A percentile compares a stretch with the other conserved stretches of the same genome.
phyloP scores from a whole-genome alignment of 2,797 vertebrate species.

The Phoxinus dragarum region DNA sequence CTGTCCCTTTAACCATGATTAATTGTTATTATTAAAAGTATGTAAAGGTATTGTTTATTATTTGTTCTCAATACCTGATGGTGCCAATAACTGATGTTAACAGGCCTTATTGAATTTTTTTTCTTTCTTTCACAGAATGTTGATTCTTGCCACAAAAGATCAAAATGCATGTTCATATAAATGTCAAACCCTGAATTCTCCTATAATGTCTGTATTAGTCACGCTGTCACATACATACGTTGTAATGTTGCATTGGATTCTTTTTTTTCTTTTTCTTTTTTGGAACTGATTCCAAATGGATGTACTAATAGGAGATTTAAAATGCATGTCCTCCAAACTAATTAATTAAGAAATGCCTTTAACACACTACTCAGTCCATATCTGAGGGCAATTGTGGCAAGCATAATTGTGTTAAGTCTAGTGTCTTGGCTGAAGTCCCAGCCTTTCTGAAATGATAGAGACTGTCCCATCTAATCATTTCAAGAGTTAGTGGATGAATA shows the following conservation, averaged over 20 bases:
- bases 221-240: neutral
- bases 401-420: conserved; percentile 70
- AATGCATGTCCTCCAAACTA: conserved; percentile 65
- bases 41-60: neutral
- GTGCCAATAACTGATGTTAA: neutral
- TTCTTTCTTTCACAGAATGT: neutral
- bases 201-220: neutral
- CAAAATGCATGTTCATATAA: neutral
- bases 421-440: conserved; percentile 70
- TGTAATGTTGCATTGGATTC: conserved; percentile 38
- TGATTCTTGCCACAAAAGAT: neutral
- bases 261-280: conserved; percentile 51
- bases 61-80: neutral
- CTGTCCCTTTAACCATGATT: neutral
- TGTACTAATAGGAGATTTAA: conserved; percentile 48
- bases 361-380: conserved; percentile 53
- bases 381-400: conserved; percentile 60
- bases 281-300: conserved; percentile 31
- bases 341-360: conserved; percentile 71
- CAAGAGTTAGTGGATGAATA: conserved; percentile 62
- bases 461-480: conserved; percentile 69
- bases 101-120: neutral
- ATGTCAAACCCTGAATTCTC: conserved; percentile 1
- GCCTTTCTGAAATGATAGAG: conserved; percentile 61
- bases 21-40: neutral